These are phyloP conservation scores for Oryzias celebensis DNA, from an alignment of 2,113 vertebrate genomes.

Conservation along the genomic window DNA sequence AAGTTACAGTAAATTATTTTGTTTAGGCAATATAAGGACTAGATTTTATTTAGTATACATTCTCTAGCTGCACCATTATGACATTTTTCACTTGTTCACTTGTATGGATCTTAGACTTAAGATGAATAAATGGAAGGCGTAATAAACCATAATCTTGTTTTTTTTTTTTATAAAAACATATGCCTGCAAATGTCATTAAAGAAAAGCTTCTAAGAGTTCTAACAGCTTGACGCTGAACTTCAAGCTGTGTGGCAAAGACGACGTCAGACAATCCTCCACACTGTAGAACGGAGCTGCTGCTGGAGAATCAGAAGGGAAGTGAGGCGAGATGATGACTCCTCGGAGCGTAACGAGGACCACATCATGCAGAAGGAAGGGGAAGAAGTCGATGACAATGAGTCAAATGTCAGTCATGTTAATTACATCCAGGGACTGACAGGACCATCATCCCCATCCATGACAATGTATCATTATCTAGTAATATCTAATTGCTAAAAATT, in stretches of 20 bases:
- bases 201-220: conserved; percentile 6
- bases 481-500: conserved; percentile 7
- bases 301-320: conserved; percentile 25
- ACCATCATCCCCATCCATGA: conserved; percentile 8
- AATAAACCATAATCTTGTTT: too few species aligned
- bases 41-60: too few species aligned
- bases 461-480: conserved; percentile 13
- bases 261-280: conserved; percentile 9
- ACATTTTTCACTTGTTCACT: too few species aligned
- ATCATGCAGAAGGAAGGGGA: conserved; percentile 38
- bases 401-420: conserved; percentile 23
- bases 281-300: conserved; percentile 34
- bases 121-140: too few species aligned
- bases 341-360: conserved; percentile 25
- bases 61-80: too few species aligned
- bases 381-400: conserved; percentile 22
- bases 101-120: too few species aligned
- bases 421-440: conserved; percentile 24
- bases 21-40: too few species aligned
- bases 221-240: conserved; percentile 7
- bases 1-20: too few species aligned
- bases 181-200: conserved; percentile 1
- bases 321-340: conserved; percentile 46
- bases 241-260: conserved; percentile 14
- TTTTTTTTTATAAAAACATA: neutral